These are phyloP conservation scores for Furnarius figulus DNA, from an alignment of 2,113 vertebrate genomes.

Conservation along the genomic window DNA sequence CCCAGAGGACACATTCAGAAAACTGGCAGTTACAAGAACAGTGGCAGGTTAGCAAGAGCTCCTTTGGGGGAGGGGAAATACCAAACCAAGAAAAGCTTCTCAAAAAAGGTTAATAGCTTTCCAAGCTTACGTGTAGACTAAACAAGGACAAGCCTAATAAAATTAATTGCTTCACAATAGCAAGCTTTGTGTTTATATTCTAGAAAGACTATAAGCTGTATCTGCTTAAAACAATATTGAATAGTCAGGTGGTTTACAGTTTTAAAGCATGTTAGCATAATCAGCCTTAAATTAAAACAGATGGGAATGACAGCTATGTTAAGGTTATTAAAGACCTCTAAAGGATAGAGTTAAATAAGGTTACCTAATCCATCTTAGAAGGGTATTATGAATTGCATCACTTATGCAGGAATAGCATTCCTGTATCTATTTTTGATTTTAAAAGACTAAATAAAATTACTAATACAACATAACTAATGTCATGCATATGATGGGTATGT, in stretches of 20 bases:
- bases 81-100: conserved; percentile 29
- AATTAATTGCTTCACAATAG: conserved; percentile 53
- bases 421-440: conserved; percentile 49
- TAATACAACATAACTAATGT: not conserved
- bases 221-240: conserved; percentile 39
- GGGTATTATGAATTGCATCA: conserved; percentile 54
- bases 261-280: conserved; percentile 43
- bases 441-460: not conserved
- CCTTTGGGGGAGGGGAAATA: conserved; percentile 3
- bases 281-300: conserved; percentile 75
- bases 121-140: not conserved
- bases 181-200: conserved; percentile 36
- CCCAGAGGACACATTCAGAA: conserved; percentile 18
- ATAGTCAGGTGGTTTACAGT: conserved; percentile 52
- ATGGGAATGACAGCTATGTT: conserved; percentile 70
- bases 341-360: conserved; percentile 62
- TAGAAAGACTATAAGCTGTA: conserved; percentile 28
- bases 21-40: not conserved
- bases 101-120: conserved; percentile 40
- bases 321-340: conserved; percentile 72
- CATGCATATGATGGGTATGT: not conserved
- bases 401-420: conserved; percentile 30
- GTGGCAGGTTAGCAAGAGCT: conserved; percentile 17
- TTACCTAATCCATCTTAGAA: conserved; percentile 62
- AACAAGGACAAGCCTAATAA: conserved; percentile 45